Evolutionary conservation across 2,113 vertebrate genomes (phyloP).

Genomic region (Tringa solitaria): DNA sequence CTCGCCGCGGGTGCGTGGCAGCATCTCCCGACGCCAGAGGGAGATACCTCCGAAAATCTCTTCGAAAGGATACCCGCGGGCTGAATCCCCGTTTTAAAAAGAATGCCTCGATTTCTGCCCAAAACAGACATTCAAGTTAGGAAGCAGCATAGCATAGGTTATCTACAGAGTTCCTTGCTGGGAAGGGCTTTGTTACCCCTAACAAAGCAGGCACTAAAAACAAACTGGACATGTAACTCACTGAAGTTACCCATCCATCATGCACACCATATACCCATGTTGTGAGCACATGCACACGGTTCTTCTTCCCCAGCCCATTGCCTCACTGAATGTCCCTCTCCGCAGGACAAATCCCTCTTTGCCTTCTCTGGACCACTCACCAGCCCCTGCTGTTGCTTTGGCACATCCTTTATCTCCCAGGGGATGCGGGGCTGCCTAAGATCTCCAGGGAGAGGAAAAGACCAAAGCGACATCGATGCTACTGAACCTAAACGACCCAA

Average conservation of each 20-base stretch:
- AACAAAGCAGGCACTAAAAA: not conserved
- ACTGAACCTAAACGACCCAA: not conserved
- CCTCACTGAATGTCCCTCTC: not conserved
- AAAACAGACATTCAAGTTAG: not conserved
- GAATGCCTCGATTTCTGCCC: not conserved
- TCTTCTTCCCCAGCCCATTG: not conserved
- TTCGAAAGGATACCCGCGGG: not conserved
- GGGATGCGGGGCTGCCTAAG: not conserved
- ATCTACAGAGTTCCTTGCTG: not conserved
- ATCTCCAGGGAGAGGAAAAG: not conserved
- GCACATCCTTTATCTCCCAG: not conserved
- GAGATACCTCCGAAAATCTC: not conserved
- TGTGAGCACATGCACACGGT: accelerated
- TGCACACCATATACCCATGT: not conserved
- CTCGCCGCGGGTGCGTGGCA: not conserved
- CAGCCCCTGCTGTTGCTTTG: not conserved
- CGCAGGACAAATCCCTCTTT: not conserved
- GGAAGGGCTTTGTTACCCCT: not conserved
- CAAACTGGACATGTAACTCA: not conserved
- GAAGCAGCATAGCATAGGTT: accelerated
- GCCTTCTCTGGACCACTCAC: not conserved
- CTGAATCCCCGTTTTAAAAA: not conserved
- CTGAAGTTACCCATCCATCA: accelerated
- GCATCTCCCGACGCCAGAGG: not conserved
- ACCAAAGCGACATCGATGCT: not conserved